Conservation (phyloP, 1,140 invertebrate genomes). For the Dreissena rostriformis region DNA sequence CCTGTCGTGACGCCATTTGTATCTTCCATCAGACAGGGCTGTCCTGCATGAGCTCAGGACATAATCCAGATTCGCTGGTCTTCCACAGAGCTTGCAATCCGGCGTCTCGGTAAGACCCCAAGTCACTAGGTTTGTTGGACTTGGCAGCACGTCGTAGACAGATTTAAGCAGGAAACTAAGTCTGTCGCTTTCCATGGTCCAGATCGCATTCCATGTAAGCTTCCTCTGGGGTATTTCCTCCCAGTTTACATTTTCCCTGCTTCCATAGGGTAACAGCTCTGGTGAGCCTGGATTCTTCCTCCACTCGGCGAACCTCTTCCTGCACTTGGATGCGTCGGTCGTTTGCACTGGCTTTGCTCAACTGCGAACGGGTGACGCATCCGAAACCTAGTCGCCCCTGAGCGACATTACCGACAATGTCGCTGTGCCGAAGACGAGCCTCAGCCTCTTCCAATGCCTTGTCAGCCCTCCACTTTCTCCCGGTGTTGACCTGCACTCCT, state of each 20-base stretch:
- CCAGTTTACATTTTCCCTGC: conserved; percentile 27
- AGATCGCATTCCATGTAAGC: conserved; percentile 11
- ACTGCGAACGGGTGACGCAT: background rate
- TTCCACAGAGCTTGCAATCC: conserved; percentile 33
- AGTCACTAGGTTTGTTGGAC: conserved; percentile 15
- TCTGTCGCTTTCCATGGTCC: conserved; percentile 4
- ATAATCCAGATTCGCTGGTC: conserved; percentile 26
- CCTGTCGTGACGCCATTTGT: conserved; percentile 31
- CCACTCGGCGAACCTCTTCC: conserved; percentile 14
- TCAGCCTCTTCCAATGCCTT: conserved; percentile 25
- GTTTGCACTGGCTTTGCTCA: background rate
- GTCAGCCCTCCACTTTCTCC: conserved; percentile 17
- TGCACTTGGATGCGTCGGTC: conserved; percentile 17
- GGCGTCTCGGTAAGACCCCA: conserved; percentile 3
- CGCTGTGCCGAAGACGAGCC: conserved; percentile 24
- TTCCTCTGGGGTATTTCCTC: conserved; percentile 16
- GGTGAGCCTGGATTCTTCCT: conserved; percentile 30
- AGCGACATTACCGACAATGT: background rate
- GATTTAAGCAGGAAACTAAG: conserved; percentile 26
- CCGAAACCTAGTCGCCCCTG: conserved; percentile 17
- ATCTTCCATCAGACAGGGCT: conserved; percentile 16
- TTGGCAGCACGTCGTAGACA: conserved; percentile 17
- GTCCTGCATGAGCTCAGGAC: conserved; percentile 11
- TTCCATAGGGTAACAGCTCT: conserved; percentile 15
- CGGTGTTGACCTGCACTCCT: background rate